A percentile compares a stretch with the other conserved stretches of the same genome.
phyloP scores from a whole-genome alignment of 2,888 invertebrate species.

The Epicampocera succincta region DNA sequence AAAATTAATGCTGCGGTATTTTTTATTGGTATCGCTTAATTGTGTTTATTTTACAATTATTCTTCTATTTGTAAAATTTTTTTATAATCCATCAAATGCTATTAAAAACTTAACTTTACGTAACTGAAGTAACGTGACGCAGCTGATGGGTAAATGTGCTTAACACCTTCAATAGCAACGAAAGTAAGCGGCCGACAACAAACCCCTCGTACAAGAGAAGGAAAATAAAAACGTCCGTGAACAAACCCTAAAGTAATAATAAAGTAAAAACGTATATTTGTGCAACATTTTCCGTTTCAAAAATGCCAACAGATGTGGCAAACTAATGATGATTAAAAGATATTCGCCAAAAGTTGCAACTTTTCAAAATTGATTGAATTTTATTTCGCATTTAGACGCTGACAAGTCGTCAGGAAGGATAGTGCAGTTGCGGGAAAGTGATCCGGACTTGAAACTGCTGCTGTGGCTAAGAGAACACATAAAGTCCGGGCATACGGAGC shows the following conservation, averaged over 20 bases:
- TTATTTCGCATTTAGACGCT: slow-evolving; percentile 13
- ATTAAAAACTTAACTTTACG: slow-evolving; percentile 58
- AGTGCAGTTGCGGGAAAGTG: background rate
- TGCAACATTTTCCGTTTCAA: slow-evolving; percentile 21
- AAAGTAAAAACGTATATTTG: slow-evolving; percentile 28
- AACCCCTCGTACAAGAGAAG: slow-evolving; percentile 28
- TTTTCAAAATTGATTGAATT: slow-evolving; percentile 41
- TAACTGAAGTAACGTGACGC: slow-evolving; percentile 61
- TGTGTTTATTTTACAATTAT: no score
- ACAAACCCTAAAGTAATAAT: slow-evolving; percentile 48
- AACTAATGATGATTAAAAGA: slow-evolving; percentile 38
- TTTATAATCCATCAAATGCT: slow-evolving; percentile 55
- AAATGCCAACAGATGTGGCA: slow-evolving; percentile 63
- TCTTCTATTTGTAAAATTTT: no score
- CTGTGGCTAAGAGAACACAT: background rate
- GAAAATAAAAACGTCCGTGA: slow-evolving; percentile 16
- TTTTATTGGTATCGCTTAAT: no score
- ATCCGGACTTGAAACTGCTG: background rate
- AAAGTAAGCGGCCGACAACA: background rate
- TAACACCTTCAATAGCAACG: slow-evolving; percentile 60
- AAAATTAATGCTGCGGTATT: no score
- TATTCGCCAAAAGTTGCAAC: slow-evolving; percentile 15
- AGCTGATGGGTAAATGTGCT: slow-evolving; percentile 62
- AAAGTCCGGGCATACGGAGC: background rate
- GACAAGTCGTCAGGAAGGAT: background rate